Percentiles rank a stretch among this genome's conserved stretches.
Evolutionary conservation across 2,888 invertebrate species (phyloP).

Genomic region (Morpho achilles): DNA sequence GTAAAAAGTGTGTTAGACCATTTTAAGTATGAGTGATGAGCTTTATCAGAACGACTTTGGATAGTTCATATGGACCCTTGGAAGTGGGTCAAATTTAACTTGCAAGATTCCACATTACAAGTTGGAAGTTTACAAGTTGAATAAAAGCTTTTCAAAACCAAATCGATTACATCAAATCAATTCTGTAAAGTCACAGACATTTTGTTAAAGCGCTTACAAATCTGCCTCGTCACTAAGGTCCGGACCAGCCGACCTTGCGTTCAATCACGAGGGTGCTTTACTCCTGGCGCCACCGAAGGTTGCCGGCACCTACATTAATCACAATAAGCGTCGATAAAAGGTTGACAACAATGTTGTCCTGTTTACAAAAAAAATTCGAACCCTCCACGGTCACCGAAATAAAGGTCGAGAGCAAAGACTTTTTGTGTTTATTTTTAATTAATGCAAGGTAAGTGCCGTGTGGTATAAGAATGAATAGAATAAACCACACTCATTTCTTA

Average conservation of each 20-base stretch:
- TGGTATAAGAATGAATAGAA: no score
- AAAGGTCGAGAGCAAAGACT: constrained; percentile 2
- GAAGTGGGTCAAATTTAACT: no score
- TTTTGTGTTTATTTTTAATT: constrained; percentile 3
- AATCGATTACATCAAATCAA: constrained; percentile 1
- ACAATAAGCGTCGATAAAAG: constrained; percentile 24
- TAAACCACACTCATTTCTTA: no score
- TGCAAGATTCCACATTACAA: no score
- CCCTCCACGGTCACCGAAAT: constrained; percentile 8
- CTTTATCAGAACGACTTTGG: no score
- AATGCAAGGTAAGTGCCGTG: no score
- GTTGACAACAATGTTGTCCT: constrained; percentile 20
- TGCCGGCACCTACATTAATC: constrained; percentile 26
- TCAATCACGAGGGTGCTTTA: constrained; percentile 18
- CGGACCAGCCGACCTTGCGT: constrained; percentile 13
- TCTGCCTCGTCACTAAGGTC: constrained; percentile 11
- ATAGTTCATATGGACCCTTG: no score
- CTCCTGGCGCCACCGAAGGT: constrained; percentile 30
- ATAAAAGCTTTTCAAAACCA: not conserved
- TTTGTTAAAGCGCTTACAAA: constrained; percentile 2
- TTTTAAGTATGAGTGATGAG: no score
- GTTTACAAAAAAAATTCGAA: constrained; percentile 10
- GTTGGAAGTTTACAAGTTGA: no score
- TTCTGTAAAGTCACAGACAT: not conserved
- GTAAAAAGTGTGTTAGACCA: no score